Base-by-base conservation (phyloP, 2,113 vertebrate genomes). In the Bucco capensis region DNA sequence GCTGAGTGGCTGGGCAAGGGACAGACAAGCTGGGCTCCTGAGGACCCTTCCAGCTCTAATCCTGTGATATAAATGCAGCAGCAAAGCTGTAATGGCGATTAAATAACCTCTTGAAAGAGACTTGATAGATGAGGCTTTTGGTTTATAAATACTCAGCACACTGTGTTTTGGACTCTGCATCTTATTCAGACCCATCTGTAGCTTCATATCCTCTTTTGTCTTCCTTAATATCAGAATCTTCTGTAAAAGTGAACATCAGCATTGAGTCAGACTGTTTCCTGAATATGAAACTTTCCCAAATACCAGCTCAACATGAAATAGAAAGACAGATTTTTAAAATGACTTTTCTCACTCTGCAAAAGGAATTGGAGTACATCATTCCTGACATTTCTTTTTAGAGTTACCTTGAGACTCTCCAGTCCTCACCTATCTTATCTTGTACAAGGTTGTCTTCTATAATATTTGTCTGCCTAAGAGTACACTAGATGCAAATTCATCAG, bases 321-420 rank as follows among this genome's bases (percentile, higher is more conserved):
- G 75, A 75, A 66, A 76, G 35, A 11, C 25, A 44, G 38, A 37
- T 74, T 92, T n/a, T 92, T 86, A 13, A 74, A 88, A 88, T 81
- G 3, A 67, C 38, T 89, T 81, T 62, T 88, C 50, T 77, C 3
- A 0, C 38, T 88, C n/a, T 77, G 53, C 24, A 37, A 60, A 70
- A 88, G 51, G 35, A 92, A 92, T 86, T 42, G 61, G 54, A 83
- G 88, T 49, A 46, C 73, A 82, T 84, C 3, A 83, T 70, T 88
- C 71, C 46, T 77, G 79, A 81, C 67, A 28, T 66, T 83, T 90
- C 80, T 89, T 91, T 89, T 90, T 76, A 86, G 54, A 61, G 47
- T 91, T 91, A 86, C 60, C 65, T 80, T 83, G 79, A 65, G 60
- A 77, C 57, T 89, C n/a, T 58, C 11, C 50, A 85, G 49, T 58